These are phyloP conservation scores for Siniperca chuatsi DNA, from an alignment of 2,113 vertebrate species.

Conservation along the genomic window DNA sequence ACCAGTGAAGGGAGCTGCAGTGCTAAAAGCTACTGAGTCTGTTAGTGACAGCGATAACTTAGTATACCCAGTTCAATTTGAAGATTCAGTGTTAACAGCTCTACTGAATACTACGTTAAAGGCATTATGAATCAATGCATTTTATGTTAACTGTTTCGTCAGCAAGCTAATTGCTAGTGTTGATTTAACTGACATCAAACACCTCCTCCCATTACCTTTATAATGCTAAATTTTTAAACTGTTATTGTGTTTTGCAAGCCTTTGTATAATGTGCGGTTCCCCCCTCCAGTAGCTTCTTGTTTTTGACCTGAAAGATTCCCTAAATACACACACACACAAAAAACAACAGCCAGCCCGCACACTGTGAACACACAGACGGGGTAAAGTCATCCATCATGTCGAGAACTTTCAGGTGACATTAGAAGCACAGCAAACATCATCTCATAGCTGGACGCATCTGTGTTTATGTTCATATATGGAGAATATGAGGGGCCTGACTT, in stretches of 20 bases:
- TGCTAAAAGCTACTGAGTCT: not conserved
- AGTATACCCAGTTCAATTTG: too few species aligned
- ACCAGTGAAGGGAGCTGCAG: not conserved
- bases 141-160: not conserved
- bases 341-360: too few species aligned
- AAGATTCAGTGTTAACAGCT: too few species aligned
- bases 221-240: not conserved
- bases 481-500: not conserved
- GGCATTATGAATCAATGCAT: not conserved
- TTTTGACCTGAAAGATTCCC: not conserved
- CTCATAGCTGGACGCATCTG: slow-evolving; percentile 26
- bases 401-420: not conserved
- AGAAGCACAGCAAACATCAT: not conserved
- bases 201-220: not conserved
- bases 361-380: too few species aligned
- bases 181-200: not conserved
- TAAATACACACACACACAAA: not conserved
- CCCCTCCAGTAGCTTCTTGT: not conserved
- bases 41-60: not conserved
- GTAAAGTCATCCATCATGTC: not conserved
- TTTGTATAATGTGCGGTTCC: not conserved
- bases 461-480: slow-evolving; percentile 24
- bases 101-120: too few species aligned
- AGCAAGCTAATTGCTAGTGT: not conserved
- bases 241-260: not conserved